Base-by-base conservation (phyloP, 2,888 invertebrate species). In the Margaritifera margaritifera region DNA sequence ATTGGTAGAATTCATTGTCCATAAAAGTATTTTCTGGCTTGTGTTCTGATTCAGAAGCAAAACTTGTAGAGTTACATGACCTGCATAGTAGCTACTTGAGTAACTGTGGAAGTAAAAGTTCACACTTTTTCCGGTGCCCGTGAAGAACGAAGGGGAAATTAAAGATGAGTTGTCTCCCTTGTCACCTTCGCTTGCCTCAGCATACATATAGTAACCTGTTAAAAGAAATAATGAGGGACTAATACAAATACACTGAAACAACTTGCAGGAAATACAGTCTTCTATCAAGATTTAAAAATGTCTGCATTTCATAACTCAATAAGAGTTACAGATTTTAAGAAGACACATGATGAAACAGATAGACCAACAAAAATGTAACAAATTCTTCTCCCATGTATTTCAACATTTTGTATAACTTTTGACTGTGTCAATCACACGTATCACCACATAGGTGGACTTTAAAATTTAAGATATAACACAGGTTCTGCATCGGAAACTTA, bases 191-290 rank as follows among this genome's bases (percentile, higher is more conserved):
- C 75, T 75, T 2, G 77, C 81, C 57, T 85, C 80, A 15, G 83
- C 80, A 64, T 84, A 82, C 68, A 84, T 68, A 66, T 82, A 86
- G 70, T 79, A 64, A 22, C 85, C 86, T 86, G 69, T 2, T 66
- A 55, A 53, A 60, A 50, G 18, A 55, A 20, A 66, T 50, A 63
- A 68, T 63, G 22, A 60, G 67, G 62, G 54, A n/a, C 52, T 8
- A 42, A 42, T 42, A 31, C 31, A 8, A 31, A 31, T 31, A 42
- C 15, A 42, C 15, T 15, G 11, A 42, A 42, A 42, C 11, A 42
- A 42, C 15, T 42, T 31, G 6, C 31, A 31, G 5, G 6, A 42
- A 42, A 11, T 42, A 42, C 42, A 42, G 0, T 42, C 42, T 42
- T 42, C 42, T 3, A 42, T 3, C 42, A 15, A 42, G 42, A 42